Percentiles rank a stretch among this genome's conserved stretches.
Conservation (phyloP, 2,888 invertebrate genomes). For the Zonitis immaculata region DNA sequence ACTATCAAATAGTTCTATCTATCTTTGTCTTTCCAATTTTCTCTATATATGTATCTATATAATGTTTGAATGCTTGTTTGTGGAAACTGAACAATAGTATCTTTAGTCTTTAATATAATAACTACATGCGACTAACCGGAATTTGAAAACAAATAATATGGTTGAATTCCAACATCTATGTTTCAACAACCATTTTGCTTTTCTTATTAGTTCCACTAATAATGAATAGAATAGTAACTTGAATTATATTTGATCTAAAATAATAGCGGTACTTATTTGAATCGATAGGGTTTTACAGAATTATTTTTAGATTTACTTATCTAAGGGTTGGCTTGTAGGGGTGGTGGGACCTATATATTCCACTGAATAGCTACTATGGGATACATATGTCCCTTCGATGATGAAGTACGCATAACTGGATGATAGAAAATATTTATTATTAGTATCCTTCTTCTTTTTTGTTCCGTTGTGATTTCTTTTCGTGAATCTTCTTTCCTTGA, state of each 20-base stretch:
- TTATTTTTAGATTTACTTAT: too few species aligned
- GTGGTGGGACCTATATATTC: too few species aligned
- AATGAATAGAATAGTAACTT: conserved; percentile 12
- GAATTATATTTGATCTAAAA: conserved; percentile 21
- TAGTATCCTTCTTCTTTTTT: too few species aligned
- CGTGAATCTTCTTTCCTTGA: too few species aligned
- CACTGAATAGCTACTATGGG: too few species aligned
- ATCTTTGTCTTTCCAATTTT: conserved; percentile 5
- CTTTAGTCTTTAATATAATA: conserved; percentile 13
- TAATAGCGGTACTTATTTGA: too few species aligned
- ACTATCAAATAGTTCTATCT: conserved; percentile 19
- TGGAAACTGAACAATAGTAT: conserved; percentile 24
- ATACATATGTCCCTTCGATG: too few species aligned
- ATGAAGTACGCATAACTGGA: too few species aligned
- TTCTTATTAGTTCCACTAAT: not conserved
- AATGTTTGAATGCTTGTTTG: conserved; percentile 35
- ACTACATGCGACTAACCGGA: conserved; percentile 14
- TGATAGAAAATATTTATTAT: too few species aligned
- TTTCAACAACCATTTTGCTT: not conserved
- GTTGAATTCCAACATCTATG: conserved; percentile 16
- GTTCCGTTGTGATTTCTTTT: too few species aligned
- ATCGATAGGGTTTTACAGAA: too few species aligned
- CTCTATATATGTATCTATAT: conserved; percentile 15
- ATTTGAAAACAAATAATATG: conserved; percentile 23
- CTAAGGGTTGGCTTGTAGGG: too few species aligned